These are phyloP conservation scores for Epinephelus moara DNA, from an alignment of 2,113 vertebrate species.

Conservation along the genomic window DNA sequence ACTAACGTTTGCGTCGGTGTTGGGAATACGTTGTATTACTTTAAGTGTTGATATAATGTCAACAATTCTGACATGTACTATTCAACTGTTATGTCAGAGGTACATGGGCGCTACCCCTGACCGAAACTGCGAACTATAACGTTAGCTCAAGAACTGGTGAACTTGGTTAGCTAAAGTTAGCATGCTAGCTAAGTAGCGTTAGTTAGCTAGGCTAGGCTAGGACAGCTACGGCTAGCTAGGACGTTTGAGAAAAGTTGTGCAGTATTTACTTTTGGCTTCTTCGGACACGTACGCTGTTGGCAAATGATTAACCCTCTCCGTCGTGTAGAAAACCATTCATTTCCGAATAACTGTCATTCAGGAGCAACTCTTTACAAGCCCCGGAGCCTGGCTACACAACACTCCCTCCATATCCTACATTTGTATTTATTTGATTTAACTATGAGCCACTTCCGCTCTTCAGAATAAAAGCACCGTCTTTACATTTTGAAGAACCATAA, in stretches of 20 bases:
- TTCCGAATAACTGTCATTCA: not conserved
- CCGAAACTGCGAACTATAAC: not conserved
- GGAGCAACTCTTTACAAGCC: not conserved
- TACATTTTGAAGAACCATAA: not conserved
- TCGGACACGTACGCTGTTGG: not conserved
- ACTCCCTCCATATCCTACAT: not conserved
- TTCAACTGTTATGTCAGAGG: not conserved
- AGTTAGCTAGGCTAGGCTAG: not conserved
- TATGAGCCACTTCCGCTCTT: conserved; percentile 29
- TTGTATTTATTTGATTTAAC: not conserved
- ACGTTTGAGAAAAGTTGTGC: conserved; percentile 50
- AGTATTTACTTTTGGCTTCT: conserved; percentile 53
- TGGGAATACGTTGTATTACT: not conserved
- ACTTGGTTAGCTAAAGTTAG: conserved; percentile 43
- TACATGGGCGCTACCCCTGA: fast-evolving
- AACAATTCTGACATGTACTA: fast-evolving
- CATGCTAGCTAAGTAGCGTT: conserved; percentile 6
- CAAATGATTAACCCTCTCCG: not conserved
- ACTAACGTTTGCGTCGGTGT: not conserved
- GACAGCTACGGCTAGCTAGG: not conserved
- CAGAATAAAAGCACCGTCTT: conserved; percentile 47
- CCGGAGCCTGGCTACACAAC: not conserved
- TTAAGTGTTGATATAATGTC: not conserved
- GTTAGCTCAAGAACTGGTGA: not conserved
- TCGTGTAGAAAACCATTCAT: not conserved